These are phyloP conservation scores for Flexamia atlantica DNA, from an alignment of 2,888 invertebrate genomes.

Conservation along the genomic window DNA sequence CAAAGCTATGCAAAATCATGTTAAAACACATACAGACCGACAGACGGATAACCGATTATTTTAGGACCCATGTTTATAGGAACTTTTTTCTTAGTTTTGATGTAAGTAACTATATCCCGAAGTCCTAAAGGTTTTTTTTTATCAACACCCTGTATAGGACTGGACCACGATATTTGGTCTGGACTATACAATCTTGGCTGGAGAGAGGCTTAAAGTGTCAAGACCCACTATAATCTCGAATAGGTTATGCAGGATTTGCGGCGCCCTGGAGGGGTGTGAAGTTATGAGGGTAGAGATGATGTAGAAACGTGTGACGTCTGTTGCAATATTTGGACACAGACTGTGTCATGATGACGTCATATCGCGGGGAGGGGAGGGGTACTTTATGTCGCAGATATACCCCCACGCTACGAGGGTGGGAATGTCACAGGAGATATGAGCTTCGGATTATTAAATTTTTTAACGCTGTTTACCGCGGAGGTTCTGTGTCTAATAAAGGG, in stretches of 20 bases:
- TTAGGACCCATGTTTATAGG: no score
- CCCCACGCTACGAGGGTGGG: neutral
- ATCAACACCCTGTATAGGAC: no score
- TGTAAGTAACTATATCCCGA: no score
- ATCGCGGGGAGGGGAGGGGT: neutral
- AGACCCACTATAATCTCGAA: constrained; percentile 25
- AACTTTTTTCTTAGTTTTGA: no score
- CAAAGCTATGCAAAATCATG: no score
- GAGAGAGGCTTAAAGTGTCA: neutral
- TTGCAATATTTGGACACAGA: constrained; percentile 43
- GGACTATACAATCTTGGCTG: neutral
- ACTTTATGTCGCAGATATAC: constrained; percentile 17
- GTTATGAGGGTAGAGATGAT: constrained; percentile 18
- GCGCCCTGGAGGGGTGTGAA: neutral
- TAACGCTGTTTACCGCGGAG: neutral
- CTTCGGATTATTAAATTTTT: constrained; percentile 30
- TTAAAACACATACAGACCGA: no score
- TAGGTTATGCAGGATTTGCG: constrained; percentile 37
- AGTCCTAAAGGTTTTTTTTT: no score
- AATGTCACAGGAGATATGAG: constrained; percentile 5
- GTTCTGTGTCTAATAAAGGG: neutral
- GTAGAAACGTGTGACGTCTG: constrained; percentile 27
- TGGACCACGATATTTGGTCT: neutral
- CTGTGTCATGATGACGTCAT: constrained; percentile 19
- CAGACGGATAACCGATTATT: no score